These are phyloP conservation scores for Eonycteris spelaea DNA, from an alignment of 2,113 vertebrate genomes.

Conservation along the genomic window DNA sequence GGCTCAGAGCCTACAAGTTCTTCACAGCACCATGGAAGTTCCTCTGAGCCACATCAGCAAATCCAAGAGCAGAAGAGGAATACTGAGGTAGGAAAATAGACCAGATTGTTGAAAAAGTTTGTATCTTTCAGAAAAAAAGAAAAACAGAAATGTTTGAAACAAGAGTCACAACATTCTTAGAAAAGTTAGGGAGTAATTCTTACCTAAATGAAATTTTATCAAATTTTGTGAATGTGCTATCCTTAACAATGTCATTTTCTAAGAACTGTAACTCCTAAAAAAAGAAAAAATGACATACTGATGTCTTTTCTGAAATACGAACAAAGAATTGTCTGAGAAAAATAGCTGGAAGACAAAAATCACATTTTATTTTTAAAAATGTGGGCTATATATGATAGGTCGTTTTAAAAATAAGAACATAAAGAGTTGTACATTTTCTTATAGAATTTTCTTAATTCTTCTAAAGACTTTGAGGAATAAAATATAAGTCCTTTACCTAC, in stretches of 20 bases:
- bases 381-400: neutral
- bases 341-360: neutral
- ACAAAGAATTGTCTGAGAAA: neutral
- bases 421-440: neutral
- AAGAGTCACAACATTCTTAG: neutral
- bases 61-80: neutral
- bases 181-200: neutral
- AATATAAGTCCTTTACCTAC: neutral
- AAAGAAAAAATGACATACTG: neutral
- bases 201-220: constrained; percentile 8
- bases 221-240: neutral
- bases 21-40: too few species aligned
- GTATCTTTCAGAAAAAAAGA: neutral
- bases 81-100: neutral
- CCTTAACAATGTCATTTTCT: neutral
- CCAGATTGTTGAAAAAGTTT: neutral
- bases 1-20: neutral
- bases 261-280: neutral
- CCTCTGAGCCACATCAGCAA: neutral
- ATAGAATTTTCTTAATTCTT: neutral
- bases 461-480: neutral
- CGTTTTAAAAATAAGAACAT: neutral
- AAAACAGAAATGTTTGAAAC: neutral
- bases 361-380: neutral
- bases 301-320: neutral